phyloP scores from a whole-genome alignment of 2,888 invertebrate genomes.

The Andricus curvator region DNA sequence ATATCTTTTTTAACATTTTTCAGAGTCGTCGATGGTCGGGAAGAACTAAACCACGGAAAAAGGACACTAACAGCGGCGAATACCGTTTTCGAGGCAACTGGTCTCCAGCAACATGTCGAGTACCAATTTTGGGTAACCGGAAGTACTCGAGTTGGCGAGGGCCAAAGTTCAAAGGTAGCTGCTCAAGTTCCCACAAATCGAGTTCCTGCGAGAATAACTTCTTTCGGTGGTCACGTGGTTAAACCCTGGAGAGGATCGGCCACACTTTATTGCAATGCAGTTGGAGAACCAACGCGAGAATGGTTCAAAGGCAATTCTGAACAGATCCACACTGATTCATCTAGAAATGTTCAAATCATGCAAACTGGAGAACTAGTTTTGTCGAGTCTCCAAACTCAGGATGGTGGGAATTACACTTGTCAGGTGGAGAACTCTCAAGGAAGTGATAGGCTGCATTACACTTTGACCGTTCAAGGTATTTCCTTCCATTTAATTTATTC shows the following conservation, averaged over 20 bases:
- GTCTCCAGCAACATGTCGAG: conserved; percentile 84
- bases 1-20: conserved; percentile 3
- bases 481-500: not conserved
- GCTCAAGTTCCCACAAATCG: conserved; percentile 84
- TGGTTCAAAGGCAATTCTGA: conserved; percentile 83
- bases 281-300: conserved; percentile 83
- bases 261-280: conserved; percentile 83
- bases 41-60: conserved; percentile 85
- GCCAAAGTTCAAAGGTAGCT: conserved; percentile 85
- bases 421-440: conserved; percentile 86
- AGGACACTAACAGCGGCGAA: conserved; percentile 83
- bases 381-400: conserved; percentile 82
- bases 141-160: conserved; percentile 88
- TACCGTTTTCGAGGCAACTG: conserved; percentile 84
- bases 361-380: conserved; percentile 84
- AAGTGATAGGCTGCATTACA: conserved; percentile 83
- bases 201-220: conserved; percentile 85
- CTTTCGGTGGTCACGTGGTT: conserved; percentile 84
- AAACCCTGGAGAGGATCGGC: conserved; percentile 85
- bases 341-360: conserved; percentile 82
- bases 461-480: conserved; percentile 83
- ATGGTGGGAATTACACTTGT: conserved; percentile 87
- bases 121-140: conserved; percentile 91
- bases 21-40: conserved; percentile 84
- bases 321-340: conserved; percentile 81